Conservation (phyloP, 2,797 vertebrate genomes). For the Euthynnus affinis region DNA sequence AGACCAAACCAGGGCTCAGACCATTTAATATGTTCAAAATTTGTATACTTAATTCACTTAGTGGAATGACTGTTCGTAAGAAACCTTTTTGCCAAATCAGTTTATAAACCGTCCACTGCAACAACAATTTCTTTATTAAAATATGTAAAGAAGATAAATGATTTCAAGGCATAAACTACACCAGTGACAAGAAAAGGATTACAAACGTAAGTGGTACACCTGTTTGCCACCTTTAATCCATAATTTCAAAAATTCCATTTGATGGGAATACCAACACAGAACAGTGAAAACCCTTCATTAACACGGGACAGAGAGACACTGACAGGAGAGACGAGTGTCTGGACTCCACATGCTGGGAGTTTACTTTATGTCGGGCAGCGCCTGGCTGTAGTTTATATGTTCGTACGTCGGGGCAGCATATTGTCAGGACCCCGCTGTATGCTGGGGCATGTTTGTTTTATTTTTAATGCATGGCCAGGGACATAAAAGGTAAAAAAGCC, state of each 20-base stretch:
- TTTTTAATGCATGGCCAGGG: conserved; percentile 80
- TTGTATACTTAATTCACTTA: background rate
- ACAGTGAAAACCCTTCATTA: conserved; percentile 41
- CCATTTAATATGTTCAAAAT: conserved; percentile 4
- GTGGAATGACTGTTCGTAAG: background rate
- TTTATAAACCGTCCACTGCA: background rate
- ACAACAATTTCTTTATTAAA: background rate
- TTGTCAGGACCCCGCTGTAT: conserved; percentile 67
- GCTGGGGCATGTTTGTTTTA: conserved; percentile 80
- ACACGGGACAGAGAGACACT: conserved; percentile 30
- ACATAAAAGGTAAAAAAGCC: conserved; percentile 84
- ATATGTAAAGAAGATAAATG: background rate
- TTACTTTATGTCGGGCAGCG: conserved; percentile 74
- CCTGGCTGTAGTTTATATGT: conserved; percentile 75
- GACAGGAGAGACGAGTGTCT: conserved; percentile 70
- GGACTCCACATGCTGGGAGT: conserved; percentile 75
- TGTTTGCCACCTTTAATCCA: background rate
- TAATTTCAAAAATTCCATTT: background rate
- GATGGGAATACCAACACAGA: conserved; percentile 1
- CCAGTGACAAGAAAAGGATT: too few relatives aligned
- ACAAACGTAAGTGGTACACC: background rate
- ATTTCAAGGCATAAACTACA: background rate
- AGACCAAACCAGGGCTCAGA: conserved; percentile 23
- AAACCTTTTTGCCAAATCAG: background rate
- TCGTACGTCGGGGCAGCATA: conserved; percentile 53